These are phyloP conservation scores for Hypomecis punctinalis DNA, from an alignment of 2,888 invertebrate species.

Conservation along the genomic window DNA sequence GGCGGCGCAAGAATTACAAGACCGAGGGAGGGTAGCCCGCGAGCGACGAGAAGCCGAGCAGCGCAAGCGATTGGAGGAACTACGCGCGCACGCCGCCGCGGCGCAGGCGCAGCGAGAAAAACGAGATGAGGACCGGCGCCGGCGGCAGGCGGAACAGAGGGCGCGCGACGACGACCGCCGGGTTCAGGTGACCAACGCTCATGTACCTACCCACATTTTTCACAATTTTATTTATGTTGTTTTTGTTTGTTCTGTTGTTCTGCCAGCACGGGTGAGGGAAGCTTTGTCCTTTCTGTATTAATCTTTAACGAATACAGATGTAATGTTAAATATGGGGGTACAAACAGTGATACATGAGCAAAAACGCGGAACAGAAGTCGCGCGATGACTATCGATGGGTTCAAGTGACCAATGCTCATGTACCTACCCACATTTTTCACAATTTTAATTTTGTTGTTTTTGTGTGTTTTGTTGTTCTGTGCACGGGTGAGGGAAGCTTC, in stretches of 20 bases:
- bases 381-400: conserved; percentile 89
- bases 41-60: conserved; percentile 96
- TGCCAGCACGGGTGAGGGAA: background rate
- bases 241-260: conserved; percentile 1
- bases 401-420: conserved; percentile 55
- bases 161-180: conserved; percentile 89
- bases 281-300: background rate
- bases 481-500: background rate
- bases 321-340: no score
- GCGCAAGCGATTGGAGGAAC: conserved; percentile 94
- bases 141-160: conserved; percentile 93
- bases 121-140: conserved; percentile 93
- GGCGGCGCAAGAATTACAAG: conserved; percentile 78
- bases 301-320: no score
- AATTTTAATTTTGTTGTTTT: conserved; percentile 14
- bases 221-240: conserved; percentile 11
- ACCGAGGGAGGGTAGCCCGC: conserved; percentile 90
- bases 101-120: conserved; percentile 96
- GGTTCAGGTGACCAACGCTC: conserved; percentile 56
- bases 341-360: no score
- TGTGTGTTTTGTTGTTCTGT: background rate
- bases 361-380: conserved; percentile 90
- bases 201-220: conserved; percentile 26
- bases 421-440: conserved; percentile 9
- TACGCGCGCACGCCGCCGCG: conserved; percentile 94